A percentile compares a stretch with the other conserved stretches of the same genome.
Evolutionary conservation across 2,113 vertebrate species (phyloP).

Genomic region (Psilopsiagon aurifrons): DNA sequence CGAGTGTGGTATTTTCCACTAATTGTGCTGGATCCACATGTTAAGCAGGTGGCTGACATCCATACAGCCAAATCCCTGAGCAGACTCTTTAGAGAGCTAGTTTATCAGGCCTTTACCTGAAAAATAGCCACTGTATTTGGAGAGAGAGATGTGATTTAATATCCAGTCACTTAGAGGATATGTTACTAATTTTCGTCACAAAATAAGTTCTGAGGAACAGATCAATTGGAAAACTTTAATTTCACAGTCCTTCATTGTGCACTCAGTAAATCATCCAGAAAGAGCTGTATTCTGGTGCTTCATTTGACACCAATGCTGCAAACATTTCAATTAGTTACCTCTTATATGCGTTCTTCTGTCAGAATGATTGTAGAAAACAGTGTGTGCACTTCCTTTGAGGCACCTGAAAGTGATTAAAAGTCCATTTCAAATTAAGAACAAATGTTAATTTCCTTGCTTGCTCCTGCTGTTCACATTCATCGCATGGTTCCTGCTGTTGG

Average conservation of each 20-base stretch:
- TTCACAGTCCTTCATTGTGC: background rate
- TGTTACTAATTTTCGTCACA: background rate
- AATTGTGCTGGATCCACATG: background rate
- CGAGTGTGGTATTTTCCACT: background rate
- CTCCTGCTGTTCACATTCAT: slow-evolving; percentile 15
- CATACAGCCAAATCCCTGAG: background rate
- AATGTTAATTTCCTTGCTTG: slow-evolving; percentile 39
- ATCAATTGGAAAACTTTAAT: background rate
- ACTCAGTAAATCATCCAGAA: background rate
- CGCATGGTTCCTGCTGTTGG: background rate
- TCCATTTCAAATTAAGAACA: slow-evolving; percentile 50
- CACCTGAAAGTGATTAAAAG: slow-evolving; percentile 63
- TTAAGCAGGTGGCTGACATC: background rate
- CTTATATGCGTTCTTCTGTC: slow-evolving; percentile 19
- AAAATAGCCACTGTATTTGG: background rate
- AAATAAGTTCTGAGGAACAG: background rate
- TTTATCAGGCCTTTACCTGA: background rate
- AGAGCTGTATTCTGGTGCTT: background rate
- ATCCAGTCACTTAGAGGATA: background rate
- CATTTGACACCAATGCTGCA: background rate
- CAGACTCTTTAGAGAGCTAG: background rate
- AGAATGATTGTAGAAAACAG: slow-evolving; percentile 22
- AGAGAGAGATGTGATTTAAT: background rate
- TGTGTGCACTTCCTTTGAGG: slow-evolving; percentile 7
- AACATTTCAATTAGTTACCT: slow-evolving; percentile 39